Base-by-base conservation (phyloP, 2,113 vertebrate species). In the Chroicocephalus ridibundus region DNA sequence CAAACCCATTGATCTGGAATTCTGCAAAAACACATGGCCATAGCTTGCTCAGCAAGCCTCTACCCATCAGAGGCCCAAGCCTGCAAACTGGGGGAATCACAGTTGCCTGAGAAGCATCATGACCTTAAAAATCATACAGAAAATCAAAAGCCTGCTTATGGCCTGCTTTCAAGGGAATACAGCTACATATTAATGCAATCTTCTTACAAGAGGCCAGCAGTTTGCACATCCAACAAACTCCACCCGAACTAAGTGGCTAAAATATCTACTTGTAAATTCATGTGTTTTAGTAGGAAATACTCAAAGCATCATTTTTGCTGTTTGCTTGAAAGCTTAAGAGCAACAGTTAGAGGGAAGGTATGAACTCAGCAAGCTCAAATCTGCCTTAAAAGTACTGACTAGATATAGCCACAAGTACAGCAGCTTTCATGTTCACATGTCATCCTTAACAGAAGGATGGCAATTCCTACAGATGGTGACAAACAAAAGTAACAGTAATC, bases 121-220 rank as follows among this genome's bases (percentile, higher is more conserved):
- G 4, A 82, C 61, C 15, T 40, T 34, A 21, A 77, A 60, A 69
- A 31, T 12, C 44, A 5, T 13, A 47, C 11, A 36, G 70, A 60
- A 89, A 89, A 60, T 3, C 44, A 47, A 26, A 60, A 60, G 26
- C 18, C 66, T 0, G 0, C 32, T 52, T 46, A 11, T 4, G 11
- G 65, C 38, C 58, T 78, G 52, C n/a, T 91, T 49, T 42, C 49
- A 3, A 60, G 31, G 75, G 66, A 47, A 9, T 21, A 10, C 74
- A 52, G 34, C 51, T 78, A n/a, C 7, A 0, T 21, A 55, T 11
- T 40, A 78, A 29, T 12, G 9, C 52, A 36, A 19, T 7, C 49
- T 47, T 44, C 54, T 51, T 42, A 46, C 57, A 64, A 40, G n/a
- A 70, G 36, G 5, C 17, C 42, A 40, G 74, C 32, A 55, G 29